Evolutionary conservation across 2,113 vertebrate genomes (phyloP), one percentile per base, ranked within the genome.

Genomic region (Neofelis nebulosa): DNA sequence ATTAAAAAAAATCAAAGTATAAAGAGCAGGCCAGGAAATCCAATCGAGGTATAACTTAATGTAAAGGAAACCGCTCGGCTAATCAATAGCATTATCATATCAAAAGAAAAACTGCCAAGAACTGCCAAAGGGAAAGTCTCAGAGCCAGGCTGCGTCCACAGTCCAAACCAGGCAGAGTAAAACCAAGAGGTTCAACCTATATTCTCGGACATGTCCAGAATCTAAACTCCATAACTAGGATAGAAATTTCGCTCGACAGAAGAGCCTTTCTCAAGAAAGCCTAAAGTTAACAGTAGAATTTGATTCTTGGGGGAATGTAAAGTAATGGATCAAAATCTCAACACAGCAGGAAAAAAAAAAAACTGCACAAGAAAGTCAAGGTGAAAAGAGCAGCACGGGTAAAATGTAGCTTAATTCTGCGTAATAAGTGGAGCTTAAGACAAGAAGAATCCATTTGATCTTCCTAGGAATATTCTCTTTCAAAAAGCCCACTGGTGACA

Each of bases 31-130:
- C 36, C 65, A 78, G 86, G 38, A 93, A 91, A 97, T 93, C 93
- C 81, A 96, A 96, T 96, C 91, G 93, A 96, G 86, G 97, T 52
- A 86, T 57, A 95, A 94, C 57, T 63, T 93, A 96, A 78, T 29
- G 83, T 84, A 89, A 95, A 94, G 95, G 91, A 81, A 84, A 95
- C 89, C 89, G 91, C 79, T 91, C 94, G 80, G 88, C 88, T 71
- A 97, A 98, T 97, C 97, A 97, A 98, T 89, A 93, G 3, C 13
- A 97, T 97, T 96, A 97, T 71, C 97, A 96, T n/a, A 97, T 95
- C 89, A 97, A 97, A 97, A 94, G 91, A 79, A 97, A 94, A 86
- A 73, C 90, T 41, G 2, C 4, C 4, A 92, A 96, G 68, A 94
- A 87, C 13, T 31, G 91, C 86, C 52, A 84, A 48, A 38, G 27